These are phyloP conservation scores for Pteropus rufus DNA, from an alignment of 2,797 vertebrate species.

Conservation along the genomic window DNA sequence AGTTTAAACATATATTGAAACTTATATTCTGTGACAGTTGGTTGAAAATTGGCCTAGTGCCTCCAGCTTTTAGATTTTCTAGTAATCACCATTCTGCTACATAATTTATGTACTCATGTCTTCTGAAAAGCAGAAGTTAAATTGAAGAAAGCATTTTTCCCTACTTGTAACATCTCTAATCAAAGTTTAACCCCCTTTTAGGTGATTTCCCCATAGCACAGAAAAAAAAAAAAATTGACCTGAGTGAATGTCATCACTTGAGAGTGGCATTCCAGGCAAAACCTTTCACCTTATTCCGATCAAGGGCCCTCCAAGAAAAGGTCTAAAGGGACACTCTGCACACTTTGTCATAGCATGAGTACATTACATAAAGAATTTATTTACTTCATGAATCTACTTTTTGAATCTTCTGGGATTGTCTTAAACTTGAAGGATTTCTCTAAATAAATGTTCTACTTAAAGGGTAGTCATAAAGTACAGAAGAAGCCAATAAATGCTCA, in stretches of 20 bases:
- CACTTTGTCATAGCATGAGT: background rate
- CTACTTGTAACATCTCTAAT: slow-evolving; percentile 71
- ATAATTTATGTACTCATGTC: slow-evolving; percentile 73
- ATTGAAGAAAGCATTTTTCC: slow-evolving; percentile 74
- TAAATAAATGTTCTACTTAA: slow-evolving; percentile 50
- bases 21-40: slow-evolving; percentile 74
- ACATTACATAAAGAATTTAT: background rate
- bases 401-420: slow-evolving; percentile 37
- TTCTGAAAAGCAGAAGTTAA: slow-evolving; percentile 73
- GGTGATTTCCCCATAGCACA: background rate
- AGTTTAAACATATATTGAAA: slow-evolving; percentile 74
- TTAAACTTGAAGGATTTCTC: slow-evolving; percentile 48
- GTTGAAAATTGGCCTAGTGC: slow-evolving; percentile 78
- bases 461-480: slow-evolving; percentile 42
- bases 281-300: slow-evolving; percentile 42
- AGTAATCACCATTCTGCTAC: slow-evolving; percentile 68
- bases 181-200: slow-evolving; percentile 61
- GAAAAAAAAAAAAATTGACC: slow-evolving; percentile 50
- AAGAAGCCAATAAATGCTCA: slow-evolving; percentile 57
- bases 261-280: slow-evolving; percentile 56
- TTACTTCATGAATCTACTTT: background rate
- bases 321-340: slow-evolving; percentile 8
- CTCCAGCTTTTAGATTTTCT: slow-evolving; percentile 75
- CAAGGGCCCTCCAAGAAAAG: background rate
- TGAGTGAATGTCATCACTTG: background rate